Conservation (phyloP, 2,797 vertebrate genomes). For the Chromobotia macracanthus region DNA sequence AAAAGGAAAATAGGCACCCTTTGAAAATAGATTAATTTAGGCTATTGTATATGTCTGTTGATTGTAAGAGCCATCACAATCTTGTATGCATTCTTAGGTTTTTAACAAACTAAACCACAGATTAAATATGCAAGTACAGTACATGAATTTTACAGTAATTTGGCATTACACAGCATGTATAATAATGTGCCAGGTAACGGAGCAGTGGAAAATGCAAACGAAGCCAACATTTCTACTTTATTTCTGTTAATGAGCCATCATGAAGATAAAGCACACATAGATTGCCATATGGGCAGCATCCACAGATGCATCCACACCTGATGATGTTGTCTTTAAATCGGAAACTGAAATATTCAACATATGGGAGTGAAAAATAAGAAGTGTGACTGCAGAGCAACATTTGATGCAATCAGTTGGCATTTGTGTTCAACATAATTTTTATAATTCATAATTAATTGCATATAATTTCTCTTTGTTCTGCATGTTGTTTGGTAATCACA, state of each 20-base stretch:
- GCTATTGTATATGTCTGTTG: conserved; percentile 38
- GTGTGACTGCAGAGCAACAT: conserved; percentile 8
- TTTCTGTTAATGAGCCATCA: background rate
- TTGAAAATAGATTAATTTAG: conserved; percentile 56
- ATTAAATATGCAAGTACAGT: no score
- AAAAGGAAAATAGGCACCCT: conserved; percentile 71
- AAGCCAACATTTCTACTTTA: no score
- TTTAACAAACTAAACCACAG: background rate
- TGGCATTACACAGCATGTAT: background rate
- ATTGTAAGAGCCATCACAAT: background rate
- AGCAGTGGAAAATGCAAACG: background rate
- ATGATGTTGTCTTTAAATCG: background rate
- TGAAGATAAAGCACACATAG: background rate
- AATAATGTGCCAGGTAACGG: conserved; percentile 1
- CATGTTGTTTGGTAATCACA: background rate
- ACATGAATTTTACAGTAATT: background rate
- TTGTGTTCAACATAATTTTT: conserved; percentile 5
- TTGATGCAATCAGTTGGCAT: conserved; percentile 11
- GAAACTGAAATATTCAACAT: conserved; percentile 12
- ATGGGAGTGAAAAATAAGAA: background rate
- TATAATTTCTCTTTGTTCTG: conserved; percentile 16
- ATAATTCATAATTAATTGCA: background rate
- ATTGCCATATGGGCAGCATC: background rate
- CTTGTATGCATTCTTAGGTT: background rate
- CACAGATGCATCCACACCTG: conserved; percentile 3